A percentile compares a stretch with the other conserved stretches of the same genome.
phyloP scores from a whole-genome alignment of 2,113 vertebrate species.

The Uria lomvia region DNA sequence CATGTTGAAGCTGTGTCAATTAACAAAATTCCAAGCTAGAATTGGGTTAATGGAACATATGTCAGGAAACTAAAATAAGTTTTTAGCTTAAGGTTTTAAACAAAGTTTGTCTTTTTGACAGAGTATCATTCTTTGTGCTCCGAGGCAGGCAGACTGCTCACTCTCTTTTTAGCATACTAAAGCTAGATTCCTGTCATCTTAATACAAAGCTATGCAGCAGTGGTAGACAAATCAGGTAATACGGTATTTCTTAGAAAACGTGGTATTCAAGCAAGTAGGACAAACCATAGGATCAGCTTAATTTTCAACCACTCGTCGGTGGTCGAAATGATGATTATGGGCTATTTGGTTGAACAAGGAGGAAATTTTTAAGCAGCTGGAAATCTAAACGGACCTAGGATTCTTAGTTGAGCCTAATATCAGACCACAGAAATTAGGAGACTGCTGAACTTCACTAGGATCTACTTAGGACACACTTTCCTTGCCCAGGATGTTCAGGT shows the following conservation, averaged over 20 bases:
- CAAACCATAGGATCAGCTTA: neutral
- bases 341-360: neutral
- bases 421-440: neutral
- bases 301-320: neutral
- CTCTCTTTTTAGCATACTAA: neutral
- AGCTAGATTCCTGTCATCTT: neutral
- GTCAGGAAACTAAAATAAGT: neutral
- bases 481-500: neutral
- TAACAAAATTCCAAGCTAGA: neutral
- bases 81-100: neutral
- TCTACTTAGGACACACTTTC: neutral
- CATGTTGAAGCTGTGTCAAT: neutral
- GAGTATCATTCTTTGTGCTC: neutral
- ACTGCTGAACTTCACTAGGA: neutral
- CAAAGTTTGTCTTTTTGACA: neutral
- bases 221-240: neutral
- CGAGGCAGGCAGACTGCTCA: neutral
- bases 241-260: neutral
- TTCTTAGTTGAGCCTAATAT: neutral
- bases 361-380: neutral
- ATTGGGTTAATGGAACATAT: conserved; percentile 34
- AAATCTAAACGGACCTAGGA: neutral
- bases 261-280: neutral
- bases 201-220: neutral
- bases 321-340: neutral